These are phyloP conservation scores for Exaiptasia diaphana DNA, from an alignment of 64 coral and sea anemone genomes.

Conservation along the genomic window DNA sequence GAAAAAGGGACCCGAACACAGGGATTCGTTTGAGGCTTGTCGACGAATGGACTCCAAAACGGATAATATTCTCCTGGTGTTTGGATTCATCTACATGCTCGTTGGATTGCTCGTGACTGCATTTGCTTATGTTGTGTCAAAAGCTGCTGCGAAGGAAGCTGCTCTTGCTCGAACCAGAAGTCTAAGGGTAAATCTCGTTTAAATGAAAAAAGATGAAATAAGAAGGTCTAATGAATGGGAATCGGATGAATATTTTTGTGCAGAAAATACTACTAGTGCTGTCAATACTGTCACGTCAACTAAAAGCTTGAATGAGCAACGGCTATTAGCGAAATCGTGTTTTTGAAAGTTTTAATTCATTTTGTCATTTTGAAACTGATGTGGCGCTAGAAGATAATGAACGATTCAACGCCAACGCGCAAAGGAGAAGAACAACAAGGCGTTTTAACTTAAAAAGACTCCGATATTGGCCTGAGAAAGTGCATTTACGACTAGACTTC, in stretches of 20 bases:
- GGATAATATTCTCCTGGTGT: background rate
- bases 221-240: too few species aligned
- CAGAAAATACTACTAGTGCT: background rate
- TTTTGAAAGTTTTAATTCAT: too few species aligned
- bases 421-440: too few species aligned
- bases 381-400: too few species aligned
- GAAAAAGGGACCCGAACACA: background rate
- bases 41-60: background rate
- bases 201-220: background rate
- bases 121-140: background rate
- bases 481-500: too few species aligned
- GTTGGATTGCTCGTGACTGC: background rate
- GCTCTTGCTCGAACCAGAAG: background rate
- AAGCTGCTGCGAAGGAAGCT: background rate
- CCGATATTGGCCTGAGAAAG: too few species aligned
- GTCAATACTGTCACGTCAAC: too few species aligned
- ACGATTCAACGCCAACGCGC: too few species aligned
- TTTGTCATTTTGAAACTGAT: too few species aligned
- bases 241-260: background rate
- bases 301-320: too few species aligned
- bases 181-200: conserved; percentile 5
- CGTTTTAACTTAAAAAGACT: too few species aligned
- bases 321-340: too few species aligned
- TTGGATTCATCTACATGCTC: conserved; percentile 8
- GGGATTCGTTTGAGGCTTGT: background rate